Base-by-base conservation (phyloP, 2,113 vertebrate species). In the Rhodinocichla rosea region DNA sequence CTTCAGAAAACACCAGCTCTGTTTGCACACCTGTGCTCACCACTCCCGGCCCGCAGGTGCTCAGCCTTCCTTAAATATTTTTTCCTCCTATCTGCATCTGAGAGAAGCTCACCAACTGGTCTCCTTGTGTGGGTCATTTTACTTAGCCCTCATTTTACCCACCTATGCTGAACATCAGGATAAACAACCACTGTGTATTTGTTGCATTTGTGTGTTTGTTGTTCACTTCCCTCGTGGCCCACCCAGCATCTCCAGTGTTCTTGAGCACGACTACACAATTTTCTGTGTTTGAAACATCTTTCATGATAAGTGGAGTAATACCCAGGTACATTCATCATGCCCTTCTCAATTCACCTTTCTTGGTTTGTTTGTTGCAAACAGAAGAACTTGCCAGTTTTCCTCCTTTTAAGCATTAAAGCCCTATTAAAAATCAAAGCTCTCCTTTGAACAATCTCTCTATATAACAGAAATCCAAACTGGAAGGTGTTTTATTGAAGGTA, bases 111-210 rank as follows among this genome's bases (percentile, higher is more conserved):
- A 64, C n/a, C 50, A 44, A 7, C 20, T 82, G 9, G 1, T 76
- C 13, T 67, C 21, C 10, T 67, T 22, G 1, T 6, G 9, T 52
- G 60, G 15, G 76, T 73, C 15, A 3, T 71, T 91, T 76, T 67
- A 35, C 74, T 57, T 70, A 45, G n/a, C n/a, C 39, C 15, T 69
- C 13, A 15, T 82, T 74, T 65, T 68, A 53, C 8, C 1, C 0
- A 1, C 9, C 14, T 3, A 0, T 73, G 49, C 15, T 55, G n/a
- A 93, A n/a, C 11, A 13, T 9, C 2, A 1, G 47, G 11, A 16
- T 69, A 27, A 69, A 35, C 40, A 44, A 37, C 27, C 37, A 15
- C 17, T 32, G 1, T 40, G 6, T n/a, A 55, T 60, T 52, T 45
- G 39, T 60, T 39, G 15, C 13, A n/a, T 39, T 60, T 52, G 16